Base-by-base conservation (phyloP, 2,113 vertebrate species). In the Callithrix jacchus region DNA sequence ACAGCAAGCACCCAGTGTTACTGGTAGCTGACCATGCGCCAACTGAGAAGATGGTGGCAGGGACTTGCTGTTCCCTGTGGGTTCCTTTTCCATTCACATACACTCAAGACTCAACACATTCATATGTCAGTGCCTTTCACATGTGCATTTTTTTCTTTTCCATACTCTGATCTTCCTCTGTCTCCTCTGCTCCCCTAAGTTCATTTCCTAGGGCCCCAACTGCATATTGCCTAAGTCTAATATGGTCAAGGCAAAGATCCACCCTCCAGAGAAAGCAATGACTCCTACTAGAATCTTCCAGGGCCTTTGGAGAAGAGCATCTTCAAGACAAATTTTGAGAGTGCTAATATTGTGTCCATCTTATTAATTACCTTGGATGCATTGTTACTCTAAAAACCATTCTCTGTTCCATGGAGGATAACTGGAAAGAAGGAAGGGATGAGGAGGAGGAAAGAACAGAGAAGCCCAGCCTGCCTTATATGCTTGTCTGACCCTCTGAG, bases 401-500 rank as follows among this genome's bases (percentile, higher is more conserved):
- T 16, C 25, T 66, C 35, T 18, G 83, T 35, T 92, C 35, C 9
- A 21, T 6, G 13, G 13, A 66, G 20, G 37, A 52, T 64, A 84
- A 37, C 27, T 23, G 9, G 25, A 42, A 76, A 71, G 85, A 90
- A 89, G 40, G 30, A 58, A 94, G 47, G 18, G 45, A 42, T 2
- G 45, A 20, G n/a, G 3, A 68, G 30, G 27, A 64, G 27, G 12
- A 13, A 64, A 13, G 12, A 13, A 25, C 0, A 0, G 3, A 52
- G 14, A 42, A 30, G 1, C 37, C 35, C 89, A 56, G 47, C 30
- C 83, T 17, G 17, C 20, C n/a, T 56, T 49, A 0, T 5, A 0
- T 3, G 64, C 12, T 5, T 0, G 0, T 6, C 6, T n/a, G 45
- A 13, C 18, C 64, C 21, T 30, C 58, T 3, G 35, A 35, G 20